Conservation (phyloP, 2,797 vertebrate genomes). For the Neosilurus hyrtlii region DNA sequence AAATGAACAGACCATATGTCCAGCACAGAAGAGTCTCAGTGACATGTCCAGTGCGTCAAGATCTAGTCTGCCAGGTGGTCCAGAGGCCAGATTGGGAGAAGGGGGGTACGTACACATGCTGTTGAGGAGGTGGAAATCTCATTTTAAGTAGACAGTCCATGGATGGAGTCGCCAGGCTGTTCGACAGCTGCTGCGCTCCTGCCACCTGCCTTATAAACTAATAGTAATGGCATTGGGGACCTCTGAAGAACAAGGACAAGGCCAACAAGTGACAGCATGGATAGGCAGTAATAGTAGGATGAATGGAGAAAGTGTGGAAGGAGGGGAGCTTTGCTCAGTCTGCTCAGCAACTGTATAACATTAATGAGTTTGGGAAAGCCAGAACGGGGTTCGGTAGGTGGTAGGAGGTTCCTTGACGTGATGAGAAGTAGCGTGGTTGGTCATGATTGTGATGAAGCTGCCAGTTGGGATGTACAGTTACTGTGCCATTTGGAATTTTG, state of each 20-base stretch:
- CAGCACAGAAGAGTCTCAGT: constrained; percentile 45
- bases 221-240: constrained; percentile 75
- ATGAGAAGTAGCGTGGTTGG: constrained; percentile 17
- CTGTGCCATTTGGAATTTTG: neutral
- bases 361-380: constrained; percentile 49
- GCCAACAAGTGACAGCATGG: constrained; percentile 60
- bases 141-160: constrained; percentile 74
- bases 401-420: neutral
- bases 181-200: constrained; percentile 73
- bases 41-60: constrained; percentile 56
- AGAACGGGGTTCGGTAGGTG: neutral
- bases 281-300: constrained; percentile 70
- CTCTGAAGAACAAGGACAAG: constrained; percentile 64
- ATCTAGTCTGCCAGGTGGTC: constrained; percentile 70
- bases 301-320: constrained; percentile 62
- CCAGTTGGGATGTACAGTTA: neutral
- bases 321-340: constrained; percentile 59
- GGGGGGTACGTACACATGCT: constrained; percentile 54
- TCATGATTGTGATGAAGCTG: neutral
- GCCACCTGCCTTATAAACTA: constrained; percentile 81
- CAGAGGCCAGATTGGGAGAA: constrained; percentile 66
- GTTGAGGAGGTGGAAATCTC: constrained; percentile 71
- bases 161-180: constrained; percentile 65
- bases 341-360: constrained; percentile 42
- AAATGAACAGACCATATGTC: constrained; percentile 51